Evolutionary conservation across 2,888 invertebrate genomes (phyloP).

Genomic region (Omphaloscelis lunosa): DNA sequence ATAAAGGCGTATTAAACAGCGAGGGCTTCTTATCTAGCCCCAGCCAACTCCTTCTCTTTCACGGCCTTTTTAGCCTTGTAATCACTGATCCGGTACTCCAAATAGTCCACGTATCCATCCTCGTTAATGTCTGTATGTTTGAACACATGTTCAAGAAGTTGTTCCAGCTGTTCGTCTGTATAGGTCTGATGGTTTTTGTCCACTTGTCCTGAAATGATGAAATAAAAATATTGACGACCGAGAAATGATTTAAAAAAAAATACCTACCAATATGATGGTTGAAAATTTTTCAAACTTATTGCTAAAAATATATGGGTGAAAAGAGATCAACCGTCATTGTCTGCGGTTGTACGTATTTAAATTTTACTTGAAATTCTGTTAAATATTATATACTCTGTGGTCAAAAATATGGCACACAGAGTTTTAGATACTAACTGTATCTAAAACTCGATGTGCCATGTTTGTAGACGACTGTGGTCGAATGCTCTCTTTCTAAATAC

Average conservation of each 20-base stretch:
- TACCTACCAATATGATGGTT: too few relatives aligned
- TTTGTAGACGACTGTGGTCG: too few relatives aligned
- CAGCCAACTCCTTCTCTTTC: conserved; percentile 20
- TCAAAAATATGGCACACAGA: background rate
- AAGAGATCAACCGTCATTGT: too few relatives aligned
- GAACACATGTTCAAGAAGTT: conserved; percentile 92
- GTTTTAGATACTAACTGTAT: too few relatives aligned
- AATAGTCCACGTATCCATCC: conserved; percentile 94
- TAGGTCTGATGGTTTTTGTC: conserved; percentile 82
- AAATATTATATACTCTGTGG: background rate
- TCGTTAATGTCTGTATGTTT: conserved; percentile 92
- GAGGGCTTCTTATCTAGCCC: conserved; percentile 16
- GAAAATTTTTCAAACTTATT: background rate
- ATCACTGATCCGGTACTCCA: conserved; percentile 88
- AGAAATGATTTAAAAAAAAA: background rate
- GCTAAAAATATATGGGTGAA: background rate
- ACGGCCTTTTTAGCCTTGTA: conserved; percentile 74
- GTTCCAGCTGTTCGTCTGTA: conserved; percentile 89
- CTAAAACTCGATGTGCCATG: too few relatives aligned
- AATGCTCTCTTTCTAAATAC: too few relatives aligned
- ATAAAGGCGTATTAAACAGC: too few relatives aligned
- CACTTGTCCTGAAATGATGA: conserved; percentile 80
- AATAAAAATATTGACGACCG: background rate
- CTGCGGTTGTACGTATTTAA: background rate
- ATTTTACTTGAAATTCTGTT: background rate